These are phyloP conservation scores for Brenthis hecate DNA, from an alignment of 2,888 invertebrate genomes.

Conservation along the genomic window DNA sequence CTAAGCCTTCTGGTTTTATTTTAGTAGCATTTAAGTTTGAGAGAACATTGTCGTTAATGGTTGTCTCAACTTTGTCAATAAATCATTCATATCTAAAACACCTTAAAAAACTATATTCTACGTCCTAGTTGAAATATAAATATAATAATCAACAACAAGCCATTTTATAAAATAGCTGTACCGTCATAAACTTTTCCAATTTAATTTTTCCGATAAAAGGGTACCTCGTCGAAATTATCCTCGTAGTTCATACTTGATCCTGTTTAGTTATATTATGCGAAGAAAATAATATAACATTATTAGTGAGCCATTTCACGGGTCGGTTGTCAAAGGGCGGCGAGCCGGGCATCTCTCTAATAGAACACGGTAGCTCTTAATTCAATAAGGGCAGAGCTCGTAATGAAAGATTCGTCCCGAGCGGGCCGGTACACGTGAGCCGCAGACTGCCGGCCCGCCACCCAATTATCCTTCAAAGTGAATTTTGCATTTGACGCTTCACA, in stretches of 20 bases:
- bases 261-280: constrained; percentile 30
- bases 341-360: background rate
- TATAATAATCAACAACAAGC: background rate
- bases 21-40: no score
- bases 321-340: constrained; percentile 47
- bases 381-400: constrained; percentile 15
- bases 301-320: constrained; percentile 47
- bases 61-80: no score
- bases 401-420: constrained; percentile 4
- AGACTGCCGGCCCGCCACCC: constrained; percentile 3
- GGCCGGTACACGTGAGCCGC: constrained; percentile 15
- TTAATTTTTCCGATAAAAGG: constrained; percentile 6
- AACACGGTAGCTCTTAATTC: constrained; percentile 18
- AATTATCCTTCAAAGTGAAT: constrained; percentile 29
- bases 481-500: constrained; percentile 28
- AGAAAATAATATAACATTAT: constrained; percentile 43
- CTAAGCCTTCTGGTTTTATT: no score
- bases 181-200: background rate
- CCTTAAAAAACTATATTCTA: no score
- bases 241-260: constrained; percentile 24
- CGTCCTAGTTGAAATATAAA: no score
- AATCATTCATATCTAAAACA: no score
- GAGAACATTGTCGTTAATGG: no score
- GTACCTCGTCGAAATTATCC: constrained; percentile 3
- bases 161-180: background rate